phyloP scores from a whole-genome alignment of 2,797 vertebrate species.

The Garrulus glandarius region DNA sequence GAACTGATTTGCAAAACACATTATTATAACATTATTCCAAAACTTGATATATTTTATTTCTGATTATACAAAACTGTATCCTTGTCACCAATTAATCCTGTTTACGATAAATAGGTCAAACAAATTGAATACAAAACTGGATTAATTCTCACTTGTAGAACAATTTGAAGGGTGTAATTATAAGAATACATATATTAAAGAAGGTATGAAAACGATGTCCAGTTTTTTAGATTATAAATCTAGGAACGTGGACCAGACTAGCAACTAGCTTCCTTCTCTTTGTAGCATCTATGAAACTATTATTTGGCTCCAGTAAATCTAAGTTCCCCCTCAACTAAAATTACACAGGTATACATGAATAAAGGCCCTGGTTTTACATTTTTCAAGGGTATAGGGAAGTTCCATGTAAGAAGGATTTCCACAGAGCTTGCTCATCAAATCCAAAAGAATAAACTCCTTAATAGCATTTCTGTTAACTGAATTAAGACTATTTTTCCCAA shows the following conservation, averaged over 20 bases:
- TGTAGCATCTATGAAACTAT: neutral
- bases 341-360: neutral
- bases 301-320: neutral
- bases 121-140: neutral
- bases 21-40: neutral
- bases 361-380: neutral
- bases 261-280: neutral
- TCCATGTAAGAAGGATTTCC: neutral
- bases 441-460: neutral
- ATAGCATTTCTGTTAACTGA: neutral
- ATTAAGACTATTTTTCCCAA: neutral
- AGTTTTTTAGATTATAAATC: neutral
- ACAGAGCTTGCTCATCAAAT: neutral
- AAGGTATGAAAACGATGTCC: neutral
- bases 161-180: neutral
- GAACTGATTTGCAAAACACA: neutral
- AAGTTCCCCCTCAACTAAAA: neutral
- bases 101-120: neutral
- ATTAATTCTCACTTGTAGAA: neutral
- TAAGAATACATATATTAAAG: neutral
- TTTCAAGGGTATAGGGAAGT: neutral
- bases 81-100: neutral
- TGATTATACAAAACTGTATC: neutral
- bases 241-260: neutral
- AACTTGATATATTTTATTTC: neutral